Evolutionary conservation across 2,113 vertebrate species (phyloP), one percentile per base, ranked within the genome.

Genomic region (Spea multiplicata): DNA sequence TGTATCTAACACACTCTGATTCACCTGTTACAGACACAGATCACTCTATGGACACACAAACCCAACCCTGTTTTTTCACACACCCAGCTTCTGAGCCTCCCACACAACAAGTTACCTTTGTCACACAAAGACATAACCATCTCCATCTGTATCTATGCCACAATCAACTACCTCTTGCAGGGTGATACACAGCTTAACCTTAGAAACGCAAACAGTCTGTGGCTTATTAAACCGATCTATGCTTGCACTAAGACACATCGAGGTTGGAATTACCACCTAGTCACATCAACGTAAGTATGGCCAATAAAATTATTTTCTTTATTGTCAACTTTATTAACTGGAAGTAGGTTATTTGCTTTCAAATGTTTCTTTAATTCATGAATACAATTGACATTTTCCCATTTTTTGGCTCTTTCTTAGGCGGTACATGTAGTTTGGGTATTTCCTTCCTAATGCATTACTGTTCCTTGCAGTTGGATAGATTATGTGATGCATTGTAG

Each of bases 101-200:
- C 49, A 78, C 69, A 71, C 68, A 71, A 71, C 67, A 67, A 71
- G 75, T 62, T 78, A 16, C 30, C 74, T 69, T 53, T 69, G 74
- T 76, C 57, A 61, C 70, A 70, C 53, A 13, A 70, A 49, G 44
- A 69, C n/a, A 48, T 17, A 8, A 50, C 46, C 67, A 70, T 49
- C 47, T 70, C 7, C 17, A 57, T 64, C 17, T 65, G 30, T 47
- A 48, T 59, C 47, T 76, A 2, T 6, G 8, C 6, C 7, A 70
- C 47, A 70, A 16, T 17, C 14, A 70, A 50, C 10, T 70, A 4
- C 9, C 47, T 49, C 14, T 70, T 47, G 9, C 50, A 52, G 9
- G 50, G 6, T 7, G 9, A 10, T 10, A 52, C 50, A 52, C 50
- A 52, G 50, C 50, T 52, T 10, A 6, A 6, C 6, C 9, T 52